Evolutionary conservation across 2,113 vertebrate genomes (phyloP), one percentile per base, ranked within the genome.

Genomic region (Tautogolabrus adspersus): DNA sequence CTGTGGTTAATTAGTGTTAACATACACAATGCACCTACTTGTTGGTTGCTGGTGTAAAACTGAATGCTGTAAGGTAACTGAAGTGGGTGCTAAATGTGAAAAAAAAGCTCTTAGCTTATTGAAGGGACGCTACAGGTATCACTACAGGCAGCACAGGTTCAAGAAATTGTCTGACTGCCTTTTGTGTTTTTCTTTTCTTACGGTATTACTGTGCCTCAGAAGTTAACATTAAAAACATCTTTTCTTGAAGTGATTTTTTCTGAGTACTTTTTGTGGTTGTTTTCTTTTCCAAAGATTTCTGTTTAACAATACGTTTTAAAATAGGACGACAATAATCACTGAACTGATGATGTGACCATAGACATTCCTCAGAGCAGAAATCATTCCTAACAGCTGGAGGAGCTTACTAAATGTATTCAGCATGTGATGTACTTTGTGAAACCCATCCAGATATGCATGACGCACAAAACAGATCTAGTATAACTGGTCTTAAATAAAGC

Each of bases 151-250:
- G 46, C 34, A 37, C 57, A 67, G 44, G 67, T 56, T 76, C 74
- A 75, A 52, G 7, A 63, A 57, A 79, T 22, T 34, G 8, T 16
- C 19, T 18, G 16, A 66, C 75, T 61, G 66, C 56, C 22, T 89
- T 81, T 77, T 61, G 59, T 83, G 37, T 83, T 79, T 70, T 73
- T 58, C 64, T 46, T 74, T 80, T 81, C 69, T 86, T 83, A 82
- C 75, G 70, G 74, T 90, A 73, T 89, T 86, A 77, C 52, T 81
- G 83, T 88, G 85, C 89, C 84, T 92, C 84, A 76, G 59, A 91
- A 77, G 22, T 84, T 63, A 77, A 79, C 59, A 87, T 87, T 89
- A 86, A 91, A 82, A 54, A 37, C 26, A 26, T 74, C 83, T 57
- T 47, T 42, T 37, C 1, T 13, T 34, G 3, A 34, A 34, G 42